Base-by-base conservation (phyloP, 2,113 vertebrate genomes). In the Etia nguti region DNA sequence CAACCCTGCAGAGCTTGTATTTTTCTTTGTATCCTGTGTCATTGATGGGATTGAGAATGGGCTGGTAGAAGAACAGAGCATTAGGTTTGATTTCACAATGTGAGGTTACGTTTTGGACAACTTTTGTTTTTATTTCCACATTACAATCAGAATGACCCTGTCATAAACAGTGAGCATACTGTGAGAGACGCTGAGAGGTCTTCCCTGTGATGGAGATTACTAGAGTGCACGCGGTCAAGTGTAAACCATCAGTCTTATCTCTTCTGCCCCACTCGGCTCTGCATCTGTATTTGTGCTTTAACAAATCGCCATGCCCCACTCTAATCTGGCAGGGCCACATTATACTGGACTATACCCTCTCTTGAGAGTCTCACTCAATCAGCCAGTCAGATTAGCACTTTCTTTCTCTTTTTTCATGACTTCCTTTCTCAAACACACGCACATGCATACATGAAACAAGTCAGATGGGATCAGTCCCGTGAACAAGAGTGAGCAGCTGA, bases 261-360 rank as follows among this genome's bases (percentile, higher is more conserved):
- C 60, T 12, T 77, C 81, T 80, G 84, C 11, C 59, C n/a, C 70
- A 75, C 87, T 90, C 56, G 7, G 70, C 38, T 77, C 52, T 90
- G 91, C 92, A 94, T 92, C 91, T 94, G 91, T 79, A 87, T 77
- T 57, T 84, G 91, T 88, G 92, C 89, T 84, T 50, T 77, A 73
- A 86, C 87, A 87, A 93, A 92, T 95, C 85, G 80, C 84, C 54
- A 73, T 3, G 60, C 50, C 60, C 79, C 13, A 11, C 85, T 84
- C 65, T 92, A 94, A 95, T 94, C 94, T 92, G 88, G 79, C 86
- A 18, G 36, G 80, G 81, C 65, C 90, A 82, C 41, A 65, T 87
- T 43, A 91, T 56, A 18, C 29, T 16, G 68, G 81, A 90, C 68
- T 75, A 31, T 77, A 77, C 86, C 48, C 48, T 82, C 85, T 88